Conservation (phyloP, 37 sponge, comb jelly and placozoan species). For the Haliclona indistincta region DNA sequence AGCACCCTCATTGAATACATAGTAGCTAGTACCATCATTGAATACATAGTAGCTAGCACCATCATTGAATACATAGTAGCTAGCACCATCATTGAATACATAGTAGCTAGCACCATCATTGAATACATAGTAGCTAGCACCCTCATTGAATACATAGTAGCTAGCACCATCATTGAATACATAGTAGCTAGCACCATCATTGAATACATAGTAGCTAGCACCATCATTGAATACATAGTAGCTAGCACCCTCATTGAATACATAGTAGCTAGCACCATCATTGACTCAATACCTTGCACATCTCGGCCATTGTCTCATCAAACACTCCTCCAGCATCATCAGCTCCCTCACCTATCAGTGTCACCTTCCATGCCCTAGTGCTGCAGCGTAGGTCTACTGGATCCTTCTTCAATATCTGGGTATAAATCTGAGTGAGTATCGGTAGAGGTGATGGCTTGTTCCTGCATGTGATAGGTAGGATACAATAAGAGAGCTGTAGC, state of each 20-base stretch:
- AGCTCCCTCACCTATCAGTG: slow-evolving; percentile 84
- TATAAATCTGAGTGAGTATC: slow-evolving; percentile 68
- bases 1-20: too few species aligned
- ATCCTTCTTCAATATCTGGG: slow-evolving; percentile 58
- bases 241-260: background rate
- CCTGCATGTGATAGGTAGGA: background rate
- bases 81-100: too few species aligned
- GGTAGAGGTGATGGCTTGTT: slow-evolving; percentile 21
- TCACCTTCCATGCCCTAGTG: slow-evolving; percentile 89
- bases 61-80: background rate
- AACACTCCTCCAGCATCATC: slow-evolving; percentile 97
- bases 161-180: too few species aligned
- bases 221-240: background rate
- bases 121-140: background rate
- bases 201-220: background rate
- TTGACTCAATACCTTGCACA: slow-evolving; percentile 86
- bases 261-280: background rate
- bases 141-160: background rate
- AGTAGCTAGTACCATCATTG: background rate
- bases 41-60: background rate
- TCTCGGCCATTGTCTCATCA: slow-evolving; percentile 89
- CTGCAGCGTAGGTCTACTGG: slow-evolving; percentile 61
- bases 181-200: too few species aligned
- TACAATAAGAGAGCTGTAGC: background rate
- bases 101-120: background rate